Percentiles rank a stretch among this genome's conserved stretches.
phyloP scores from a whole-genome alignment of 2,113 vertebrate species.

The Aspiorhynchus laticeps region DNA sequence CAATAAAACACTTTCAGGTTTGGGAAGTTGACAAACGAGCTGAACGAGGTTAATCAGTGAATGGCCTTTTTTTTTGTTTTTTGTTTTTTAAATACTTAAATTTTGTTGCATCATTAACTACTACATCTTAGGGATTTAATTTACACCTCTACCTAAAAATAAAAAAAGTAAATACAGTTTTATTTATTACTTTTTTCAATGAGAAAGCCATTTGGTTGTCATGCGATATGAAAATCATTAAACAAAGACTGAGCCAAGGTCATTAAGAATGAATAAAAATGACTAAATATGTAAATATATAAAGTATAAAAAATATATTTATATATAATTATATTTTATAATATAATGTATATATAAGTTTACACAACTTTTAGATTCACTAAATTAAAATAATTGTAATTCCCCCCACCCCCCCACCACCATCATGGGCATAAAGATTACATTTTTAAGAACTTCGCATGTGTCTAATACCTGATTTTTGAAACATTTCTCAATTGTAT shows the following conservation, averaged over 20 bases:
- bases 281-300: too few species aligned
- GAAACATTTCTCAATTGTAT: not conserved
- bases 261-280: not conserved
- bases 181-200: not conserved
- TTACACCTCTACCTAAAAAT: not conserved
- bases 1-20: conserved; percentile 22
- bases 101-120: not conserved
- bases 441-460: not conserved
- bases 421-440: not conserved
- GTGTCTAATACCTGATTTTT: not conserved
- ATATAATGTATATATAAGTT: too few species aligned
- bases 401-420: too few species aligned
- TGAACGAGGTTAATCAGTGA: not conserved
- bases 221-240: not conserved
- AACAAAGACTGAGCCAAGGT: not conserved
- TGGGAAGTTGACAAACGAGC: conserved; percentile 40
- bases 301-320: too few species aligned
- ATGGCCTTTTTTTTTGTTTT: not conserved
- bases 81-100: not conserved
- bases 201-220: not conserved
- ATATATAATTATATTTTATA: too few species aligned
- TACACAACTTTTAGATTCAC: not conserved
- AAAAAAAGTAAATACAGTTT: not conserved
- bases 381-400: not conserved
- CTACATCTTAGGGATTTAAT: not conserved